Conservation (phyloP, 2,113 vertebrate species). For the Gambusia affinis region DNA sequence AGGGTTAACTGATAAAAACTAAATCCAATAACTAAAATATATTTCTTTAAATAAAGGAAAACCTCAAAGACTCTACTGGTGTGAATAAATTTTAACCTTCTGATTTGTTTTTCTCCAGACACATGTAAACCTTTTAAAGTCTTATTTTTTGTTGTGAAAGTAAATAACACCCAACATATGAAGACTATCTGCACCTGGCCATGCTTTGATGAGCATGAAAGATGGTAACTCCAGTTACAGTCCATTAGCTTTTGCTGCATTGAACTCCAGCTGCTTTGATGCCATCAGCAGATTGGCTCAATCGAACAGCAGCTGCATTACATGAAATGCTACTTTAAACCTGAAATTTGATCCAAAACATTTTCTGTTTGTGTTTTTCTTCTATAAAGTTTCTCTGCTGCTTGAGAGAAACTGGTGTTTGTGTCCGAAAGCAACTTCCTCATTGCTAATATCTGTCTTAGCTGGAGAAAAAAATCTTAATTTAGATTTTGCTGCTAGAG, state of each 20-base stretch:
- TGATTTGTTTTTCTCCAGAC: no score
- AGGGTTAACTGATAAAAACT: no score
- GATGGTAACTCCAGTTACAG: constrained; percentile 24
- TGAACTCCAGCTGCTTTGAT: constrained; percentile 25
- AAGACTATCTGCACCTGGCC: constrained; percentile 43
- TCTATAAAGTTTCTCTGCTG: no score
- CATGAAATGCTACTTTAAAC: constrained; percentile 27
- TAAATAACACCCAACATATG: constrained; percentile 41
- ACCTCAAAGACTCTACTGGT: no score
- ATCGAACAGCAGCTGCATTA: constrained; percentile 26
- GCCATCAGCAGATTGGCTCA: constrained; percentile 31
- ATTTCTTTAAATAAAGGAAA: no score
- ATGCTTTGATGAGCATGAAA: constrained; percentile 45
- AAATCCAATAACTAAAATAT: no score
- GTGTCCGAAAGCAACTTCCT: no score
- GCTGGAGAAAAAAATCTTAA: no score
- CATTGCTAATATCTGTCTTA: no score
- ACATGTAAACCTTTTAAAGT: neutral
- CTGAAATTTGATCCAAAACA: neutral
- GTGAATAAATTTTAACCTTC: no score
- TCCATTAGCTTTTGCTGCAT: constrained; percentile 45
- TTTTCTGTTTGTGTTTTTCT: neutral
- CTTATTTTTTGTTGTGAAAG: neutral
- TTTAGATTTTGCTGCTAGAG: no score
- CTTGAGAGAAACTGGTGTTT: no score